A percentile compares a stretch with the other conserved stretches of the same genome.
phyloP scores from a whole-genome alignment of 2,797 vertebrate species.

The Dendrocincla tyrannina region DNA sequence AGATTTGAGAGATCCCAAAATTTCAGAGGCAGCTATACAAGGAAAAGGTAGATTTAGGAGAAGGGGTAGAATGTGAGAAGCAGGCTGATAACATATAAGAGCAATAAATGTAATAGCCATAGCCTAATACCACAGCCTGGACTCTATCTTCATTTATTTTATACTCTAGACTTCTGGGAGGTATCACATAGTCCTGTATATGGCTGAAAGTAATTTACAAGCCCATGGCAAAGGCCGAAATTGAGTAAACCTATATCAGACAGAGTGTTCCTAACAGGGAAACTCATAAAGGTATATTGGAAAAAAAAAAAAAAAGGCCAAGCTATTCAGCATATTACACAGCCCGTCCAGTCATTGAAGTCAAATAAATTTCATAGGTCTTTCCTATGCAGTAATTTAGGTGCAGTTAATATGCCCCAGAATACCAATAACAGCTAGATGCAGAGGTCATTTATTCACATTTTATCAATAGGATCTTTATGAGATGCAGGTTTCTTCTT shows the following conservation, averaged over 20 bases:
- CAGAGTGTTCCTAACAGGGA: constrained; percentile 43
- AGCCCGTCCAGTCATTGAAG: constrained; percentile 50
- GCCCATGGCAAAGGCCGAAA: constrained; percentile 37
- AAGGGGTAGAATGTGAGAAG: neutral
- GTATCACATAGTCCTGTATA: neutral
- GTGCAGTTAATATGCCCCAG: constrained; percentile 64
- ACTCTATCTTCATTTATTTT: constrained; percentile 31
- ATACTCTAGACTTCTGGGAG: constrained; percentile 52
- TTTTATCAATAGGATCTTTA: constrained; percentile 71
- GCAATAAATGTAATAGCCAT: neutral
- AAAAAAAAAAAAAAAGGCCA: accelerated
- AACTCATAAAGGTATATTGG: constrained; percentile 55
- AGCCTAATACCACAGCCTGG: neutral
- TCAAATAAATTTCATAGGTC: constrained; percentile 64
- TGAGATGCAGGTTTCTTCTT: constrained; percentile 46
- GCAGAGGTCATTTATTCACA: constrained; percentile 59
- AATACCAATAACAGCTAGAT: constrained; percentile 59
- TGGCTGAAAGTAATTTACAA: constrained; percentile 52
- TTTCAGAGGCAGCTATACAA: neutral
- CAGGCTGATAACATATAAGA: neutral
- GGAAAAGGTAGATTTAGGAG: neutral
- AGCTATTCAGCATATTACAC: constrained; percentile 23
- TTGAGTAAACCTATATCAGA: constrained; percentile 52
- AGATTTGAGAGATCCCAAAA: neutral
- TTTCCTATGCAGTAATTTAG: constrained; percentile 70